phyloP scores from a whole-genome alignment of 2,888 invertebrate species.

The Scaptomyza flava region DNA sequence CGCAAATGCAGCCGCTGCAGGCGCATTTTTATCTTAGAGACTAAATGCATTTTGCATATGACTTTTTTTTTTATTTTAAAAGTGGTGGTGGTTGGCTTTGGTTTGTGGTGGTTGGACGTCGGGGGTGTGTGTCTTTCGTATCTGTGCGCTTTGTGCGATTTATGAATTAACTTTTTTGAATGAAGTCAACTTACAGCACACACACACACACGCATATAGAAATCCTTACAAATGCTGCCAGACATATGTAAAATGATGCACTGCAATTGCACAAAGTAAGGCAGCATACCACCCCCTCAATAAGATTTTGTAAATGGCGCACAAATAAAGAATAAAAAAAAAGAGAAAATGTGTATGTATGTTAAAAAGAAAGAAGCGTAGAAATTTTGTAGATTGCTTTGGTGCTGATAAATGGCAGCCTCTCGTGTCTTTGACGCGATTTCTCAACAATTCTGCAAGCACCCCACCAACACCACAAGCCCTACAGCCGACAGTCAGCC shows the following conservation, averaged over 20 bases:
- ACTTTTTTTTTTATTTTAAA: constrained; percentile 1
- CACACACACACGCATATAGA: constrained; percentile 19
- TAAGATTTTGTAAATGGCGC: constrained; percentile 53
- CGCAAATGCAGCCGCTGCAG: constrained; percentile 46
- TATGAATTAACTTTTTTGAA: constrained; percentile 79
- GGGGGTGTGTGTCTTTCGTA: constrained; percentile 61
- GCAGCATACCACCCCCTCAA: constrained; percentile 16
- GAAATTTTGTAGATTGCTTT: constrained; percentile 60
- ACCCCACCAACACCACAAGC: neutral
- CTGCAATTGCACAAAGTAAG: constrained; percentile 57
- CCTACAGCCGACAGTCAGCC: neutral
- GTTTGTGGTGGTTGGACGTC: neutral
- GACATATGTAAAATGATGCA: constrained; percentile 60
- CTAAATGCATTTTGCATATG: constrained; percentile 72
- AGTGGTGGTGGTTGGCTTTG: neutral
- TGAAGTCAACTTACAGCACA: constrained; percentile 70
- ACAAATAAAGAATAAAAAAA: constrained; percentile 53
- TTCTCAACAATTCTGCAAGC: constrained; percentile 19
- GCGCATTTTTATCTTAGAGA: constrained; percentile 65
- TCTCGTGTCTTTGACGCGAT: constrained; percentile 53
- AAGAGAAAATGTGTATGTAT: neutral
- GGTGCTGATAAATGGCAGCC: constrained; percentile 67
- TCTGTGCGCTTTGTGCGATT: constrained; percentile 76
- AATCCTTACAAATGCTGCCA: constrained; percentile 76
- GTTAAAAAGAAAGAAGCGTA: constrained; percentile 21